Base-by-base conservation (phyloP, 2,888 invertebrate genomes). In the Pandemis corylana region DNA sequence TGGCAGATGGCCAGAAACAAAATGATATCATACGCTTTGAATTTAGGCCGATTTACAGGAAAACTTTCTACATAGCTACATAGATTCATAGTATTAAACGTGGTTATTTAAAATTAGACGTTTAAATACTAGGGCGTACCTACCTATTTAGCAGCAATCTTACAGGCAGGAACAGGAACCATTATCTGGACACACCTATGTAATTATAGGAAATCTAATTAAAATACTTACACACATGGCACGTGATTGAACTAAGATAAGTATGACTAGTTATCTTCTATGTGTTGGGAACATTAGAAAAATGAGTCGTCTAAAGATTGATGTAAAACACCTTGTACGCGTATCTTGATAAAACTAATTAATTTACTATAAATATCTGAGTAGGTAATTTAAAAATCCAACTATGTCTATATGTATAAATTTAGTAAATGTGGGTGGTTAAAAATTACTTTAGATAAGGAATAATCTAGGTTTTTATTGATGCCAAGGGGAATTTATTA, bases 1-100 rank as follows among this genome's bases (percentile, higher is more conserved):
- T 90, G 88, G 88, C 87, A 75, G 13, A 46, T 76, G 80, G 82
- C 85, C 87, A 89, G 82, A 79, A 73, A 51, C 74, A 28, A 74
- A 74, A 44, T 74, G 51, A 70, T 70, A 77, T 67, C 71, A 79
- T 79, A 77, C 73, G 80, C 79, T 82, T 79, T 78, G 78, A 78
- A 86, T 85, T 84, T 83, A 82, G 84, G 83, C 80, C 83, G 79
- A 78, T 79, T 76, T 56, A 56, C 72, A 76, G 53, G 64, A 56
- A 64, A 56, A 36, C 44, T 62, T 66, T 61, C 61, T 28, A 65
- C n/a, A 63, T n/a, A 15, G 28, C 53, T 15, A n/a, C 15, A 15
- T 53, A 53, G 53, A n/a, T 7, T 10, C 53, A 59, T 59, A 56
- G 56, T 53, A 56, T 10, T 56, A 56, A 3, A 51, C 6, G 56